These are phyloP conservation scores for Drosophila oshimai DNA, from an alignment of 1,140 invertebrate species.

Conservation along the genomic window DNA sequence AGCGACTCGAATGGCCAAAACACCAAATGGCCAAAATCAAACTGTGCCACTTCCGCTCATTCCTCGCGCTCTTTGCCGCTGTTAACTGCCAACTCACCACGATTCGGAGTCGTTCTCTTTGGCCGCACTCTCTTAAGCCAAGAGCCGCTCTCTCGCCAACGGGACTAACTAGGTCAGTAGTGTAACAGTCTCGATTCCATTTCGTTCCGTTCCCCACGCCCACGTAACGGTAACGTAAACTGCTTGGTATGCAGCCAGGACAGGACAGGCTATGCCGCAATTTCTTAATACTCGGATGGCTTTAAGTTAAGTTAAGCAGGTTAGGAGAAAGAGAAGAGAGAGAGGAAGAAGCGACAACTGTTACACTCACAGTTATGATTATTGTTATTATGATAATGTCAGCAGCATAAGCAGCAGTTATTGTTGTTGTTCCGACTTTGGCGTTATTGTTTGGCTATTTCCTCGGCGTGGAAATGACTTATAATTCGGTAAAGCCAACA, in stretches of 20 bases:
- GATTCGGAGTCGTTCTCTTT: slow-evolving; percentile 66
- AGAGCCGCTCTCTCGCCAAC: background rate
- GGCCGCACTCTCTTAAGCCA: slow-evolving; percentile 44
- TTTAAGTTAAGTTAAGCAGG: slow-evolving; percentile 8
- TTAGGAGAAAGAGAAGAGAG: background rate
- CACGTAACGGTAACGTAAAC: background rate
- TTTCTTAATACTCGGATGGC: slow-evolving; percentile 43
- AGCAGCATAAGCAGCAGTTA: slow-evolving; percentile 37
- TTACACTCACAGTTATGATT: slow-evolving; percentile 75
- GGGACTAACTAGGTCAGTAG: slow-evolving; percentile 75
- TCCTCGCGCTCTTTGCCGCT: slow-evolving; percentile 37
- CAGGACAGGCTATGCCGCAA: slow-evolving; percentile 48
- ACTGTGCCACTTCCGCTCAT: background rate
- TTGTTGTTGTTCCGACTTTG: slow-evolving; percentile 28
- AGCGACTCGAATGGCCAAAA: slow-evolving; percentile 4
- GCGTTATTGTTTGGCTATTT: slow-evolving; percentile 61
- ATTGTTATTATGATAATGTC: slow-evolving; percentile 75
- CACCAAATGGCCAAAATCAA: background rate
- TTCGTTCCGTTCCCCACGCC: slow-evolving; percentile 16
- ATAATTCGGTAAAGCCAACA: background rate
- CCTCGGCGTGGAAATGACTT: slow-evolving; percentile 36
- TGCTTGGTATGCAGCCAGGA: slow-evolving; percentile 48
- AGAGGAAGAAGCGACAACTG: slow-evolving; percentile 31
- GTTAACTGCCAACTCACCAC: slow-evolving; percentile 67
- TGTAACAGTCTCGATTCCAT: slow-evolving; percentile 38